These are phyloP conservation scores for Paralichthys olivaceus DNA, from an alignment of 2,113 vertebrate genomes.

Conservation along the genomic window DNA sequence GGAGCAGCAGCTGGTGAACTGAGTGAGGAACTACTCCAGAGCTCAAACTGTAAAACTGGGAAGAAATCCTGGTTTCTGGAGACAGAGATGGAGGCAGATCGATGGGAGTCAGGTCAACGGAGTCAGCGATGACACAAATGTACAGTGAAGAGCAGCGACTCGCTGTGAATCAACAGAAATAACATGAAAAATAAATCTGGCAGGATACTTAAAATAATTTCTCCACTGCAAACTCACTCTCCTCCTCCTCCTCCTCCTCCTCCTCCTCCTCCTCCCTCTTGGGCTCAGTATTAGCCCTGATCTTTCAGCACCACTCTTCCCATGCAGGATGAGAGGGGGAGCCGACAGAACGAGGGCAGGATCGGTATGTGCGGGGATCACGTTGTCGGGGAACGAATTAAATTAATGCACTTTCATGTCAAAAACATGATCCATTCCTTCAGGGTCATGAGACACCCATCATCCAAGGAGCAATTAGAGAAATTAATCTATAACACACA, in stretches of 20 bases:
- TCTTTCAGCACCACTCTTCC: slow-evolving; percentile 65
- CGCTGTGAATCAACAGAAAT: slow-evolving; percentile 17
- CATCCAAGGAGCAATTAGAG: neutral
- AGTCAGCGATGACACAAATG: slow-evolving; percentile 30
- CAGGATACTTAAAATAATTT: slow-evolving; percentile 29
- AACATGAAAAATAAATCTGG: slow-evolving; percentile 45
- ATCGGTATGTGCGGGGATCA: slow-evolving; percentile 11
- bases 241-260: slow-evolving; percentile 15
- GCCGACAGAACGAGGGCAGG: slow-evolving; percentile 73
- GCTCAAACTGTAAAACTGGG: slow-evolving; percentile 23
- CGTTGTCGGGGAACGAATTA: neutral
- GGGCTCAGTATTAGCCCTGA: slow-evolving; percentile 46
- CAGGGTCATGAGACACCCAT: neutral
- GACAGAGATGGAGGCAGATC: slow-evolving; percentile 4
- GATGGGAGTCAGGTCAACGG: slow-evolving; percentile 20
- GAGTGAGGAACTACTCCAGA: slow-evolving; percentile 37
- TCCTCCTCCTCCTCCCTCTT: slow-evolving; percentile 22
- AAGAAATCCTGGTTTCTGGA: neutral
- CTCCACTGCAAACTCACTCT: slow-evolving; percentile 5
- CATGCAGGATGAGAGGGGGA: slow-evolving; percentile 46
- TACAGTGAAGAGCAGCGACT: slow-evolving; percentile 24
- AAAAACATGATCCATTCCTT: neutral
- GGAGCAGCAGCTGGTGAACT: slow-evolving; percentile 69
- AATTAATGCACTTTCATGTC: neutral
- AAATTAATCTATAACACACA: neutral